Percentiles rank a stretch among this genome's conserved stretches.
Conservation (phyloP, 2,797 vertebrate species). For the Labroides dimidiatus region DNA sequence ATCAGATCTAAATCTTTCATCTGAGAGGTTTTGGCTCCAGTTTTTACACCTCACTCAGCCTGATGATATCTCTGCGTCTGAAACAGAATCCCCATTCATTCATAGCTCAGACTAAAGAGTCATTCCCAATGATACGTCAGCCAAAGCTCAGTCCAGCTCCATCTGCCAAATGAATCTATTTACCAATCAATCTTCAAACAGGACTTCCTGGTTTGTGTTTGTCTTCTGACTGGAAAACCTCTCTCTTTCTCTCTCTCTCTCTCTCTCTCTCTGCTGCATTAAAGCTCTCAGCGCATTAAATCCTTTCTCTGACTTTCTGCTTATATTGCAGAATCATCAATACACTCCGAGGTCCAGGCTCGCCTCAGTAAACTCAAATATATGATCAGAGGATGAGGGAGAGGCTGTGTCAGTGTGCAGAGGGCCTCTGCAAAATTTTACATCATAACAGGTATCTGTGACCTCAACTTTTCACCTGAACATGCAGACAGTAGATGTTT, state of each 20-base stretch:
- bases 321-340: background rate
- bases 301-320: background rate
- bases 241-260: no score
- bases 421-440: background rate
- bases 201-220: slow-evolving; percentile 3
- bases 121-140: background rate
- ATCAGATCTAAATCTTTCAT: no score
- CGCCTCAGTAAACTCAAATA: background rate
- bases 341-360: no score
- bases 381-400: background rate
- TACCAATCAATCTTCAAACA: background rate
- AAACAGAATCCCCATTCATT: no score
- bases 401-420: background rate
- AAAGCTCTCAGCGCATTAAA: background rate
- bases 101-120: background rate
- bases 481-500: no score
- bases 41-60: background rate
- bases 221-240: background rate
- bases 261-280: no score
- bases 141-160: background rate
- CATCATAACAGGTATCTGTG: background rate
- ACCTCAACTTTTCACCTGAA: no score
- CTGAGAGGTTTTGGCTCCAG: background rate
- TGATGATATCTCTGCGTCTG: background rate
- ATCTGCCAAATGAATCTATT: background rate